Evolutionary conservation across 37 sponge, comb jelly and placozoan species (phyloP), one percentile per base, ranked within the genome.

Genomic region (Tethya wilhelma): DNA sequence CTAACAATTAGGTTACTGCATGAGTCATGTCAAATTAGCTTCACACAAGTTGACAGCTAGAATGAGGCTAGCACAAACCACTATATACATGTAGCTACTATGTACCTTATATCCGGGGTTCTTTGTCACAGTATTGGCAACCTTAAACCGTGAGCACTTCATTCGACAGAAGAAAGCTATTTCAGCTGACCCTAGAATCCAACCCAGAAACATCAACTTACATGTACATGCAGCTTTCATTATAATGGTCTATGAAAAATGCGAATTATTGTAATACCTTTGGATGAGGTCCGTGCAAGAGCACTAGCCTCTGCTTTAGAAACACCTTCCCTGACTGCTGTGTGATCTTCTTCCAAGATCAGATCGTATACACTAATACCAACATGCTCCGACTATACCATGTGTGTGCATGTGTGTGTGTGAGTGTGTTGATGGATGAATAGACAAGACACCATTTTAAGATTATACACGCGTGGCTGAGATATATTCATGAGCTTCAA

Each of bases 161-260:
- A 88, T 88, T 33, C 89, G 82, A n/a, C 89, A 88, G 77, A 88
- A 88, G 77, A 88, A 88, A 1, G 74, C 63, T 36, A 71, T 40
- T 2, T 46, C 49, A 22, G 62, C 71, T 29, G 33, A 8, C 34
- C 40, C 75, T 84, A 38, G 0, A 74, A n/a, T 4, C 29, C 28
- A 59, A 7, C 11, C 30, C 23, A 59, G 9, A n/a, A n/a, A n/a
- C n/a, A n/a, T n/a, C n/a, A n/a, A n/a, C n/a, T n/a, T n/a, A n/a
- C n/a, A n/a, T n/a, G n/a, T n/a, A n/a, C n/a, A n/a, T n/a, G n/a
- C n/a, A n/a, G n/a, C n/a, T n/a, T n/a, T n/a, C n/a, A n/a, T n/a
- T n/a, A n/a, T n/a, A n/a, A n/a, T n/a, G n/a, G n/a, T n/a, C n/a
- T n/a, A n/a, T n/a, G n/a, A n/a, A n/a, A n/a, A n/a, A n/a, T n/a